phyloP scores from a whole-genome alignment of 2,113 vertebrate species.

The Tachuris rubrigastra region DNA sequence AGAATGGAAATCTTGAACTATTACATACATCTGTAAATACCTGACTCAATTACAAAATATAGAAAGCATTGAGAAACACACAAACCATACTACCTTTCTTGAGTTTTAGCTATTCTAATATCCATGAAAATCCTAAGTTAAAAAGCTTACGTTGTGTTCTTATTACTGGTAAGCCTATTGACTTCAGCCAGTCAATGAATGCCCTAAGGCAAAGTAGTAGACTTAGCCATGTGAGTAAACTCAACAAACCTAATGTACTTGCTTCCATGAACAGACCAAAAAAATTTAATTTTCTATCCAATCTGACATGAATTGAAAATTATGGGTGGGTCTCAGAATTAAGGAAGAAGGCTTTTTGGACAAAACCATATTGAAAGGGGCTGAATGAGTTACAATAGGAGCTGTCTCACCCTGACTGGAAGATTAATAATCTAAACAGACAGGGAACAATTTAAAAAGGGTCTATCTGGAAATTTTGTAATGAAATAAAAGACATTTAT shows the following conservation, averaged over 20 bases:
- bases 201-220: neutral
- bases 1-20: neutral
- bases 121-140: neutral
- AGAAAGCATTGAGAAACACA: neutral
- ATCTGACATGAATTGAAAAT: neutral
- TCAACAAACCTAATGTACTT: neutral
- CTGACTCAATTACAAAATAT: neutral
- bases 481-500: neutral
- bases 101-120: neutral
- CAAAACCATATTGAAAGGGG: neutral
- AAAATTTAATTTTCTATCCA: neutral
- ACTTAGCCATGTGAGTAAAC: neutral
- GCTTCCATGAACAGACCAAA: neutral
- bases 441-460: neutral
- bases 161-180: neutral
- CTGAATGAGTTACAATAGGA: neutral
- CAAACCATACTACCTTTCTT: neutral
- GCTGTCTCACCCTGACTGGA: neutral
- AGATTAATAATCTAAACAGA: neutral
- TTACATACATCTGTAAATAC: neutral
- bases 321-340: neutral
- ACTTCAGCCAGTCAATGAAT: neutral
- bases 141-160: neutral
- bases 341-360: neutral
- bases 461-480: neutral